Evolutionary conservation across 2,797 vertebrate species (phyloP).

Genomic region (Allobates femoralis): DNA sequence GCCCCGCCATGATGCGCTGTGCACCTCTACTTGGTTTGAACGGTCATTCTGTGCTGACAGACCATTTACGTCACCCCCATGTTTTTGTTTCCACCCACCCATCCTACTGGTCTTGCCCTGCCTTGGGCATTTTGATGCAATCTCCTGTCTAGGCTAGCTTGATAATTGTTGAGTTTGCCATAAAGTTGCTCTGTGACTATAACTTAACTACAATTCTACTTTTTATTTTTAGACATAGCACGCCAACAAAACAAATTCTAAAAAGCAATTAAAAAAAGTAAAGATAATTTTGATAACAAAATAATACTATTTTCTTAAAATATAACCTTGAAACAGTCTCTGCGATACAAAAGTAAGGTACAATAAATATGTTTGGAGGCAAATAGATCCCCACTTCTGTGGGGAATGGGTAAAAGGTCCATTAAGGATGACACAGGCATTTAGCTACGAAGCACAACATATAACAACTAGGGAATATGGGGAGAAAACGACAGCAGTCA

Average conservation of each 20-base stretch:
- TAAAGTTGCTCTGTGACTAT: constrained; percentile 46
- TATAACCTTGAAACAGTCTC: constrained; percentile 74
- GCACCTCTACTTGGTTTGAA: too few species aligned
- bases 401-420: constrained; percentile 59
- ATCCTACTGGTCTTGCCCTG: neutral
- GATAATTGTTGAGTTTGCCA: neutral
- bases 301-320: constrained; percentile 80
- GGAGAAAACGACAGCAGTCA: neutral
- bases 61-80: too few species aligned
- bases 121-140: neutral
- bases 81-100: neutral
- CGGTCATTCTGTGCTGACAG: too few species aligned
- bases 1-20: too few species aligned
- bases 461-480: constrained; percentile 18
- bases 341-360: constrained; percentile 63
- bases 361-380: constrained; percentile 62
- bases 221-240: constrained; percentile 62
- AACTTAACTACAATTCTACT: constrained; percentile 38
- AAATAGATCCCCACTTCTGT: constrained; percentile 40
- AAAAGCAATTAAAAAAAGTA: constrained; percentile 73
- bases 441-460: constrained; percentile 50
- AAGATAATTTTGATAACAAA: constrained; percentile 75
- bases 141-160: neutral
- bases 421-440: constrained; percentile 36
- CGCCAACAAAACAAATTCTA: constrained; percentile 53